Conservation (phyloP, 2,797 vertebrate genomes). For the Loris lydekkerianus region DNA sequence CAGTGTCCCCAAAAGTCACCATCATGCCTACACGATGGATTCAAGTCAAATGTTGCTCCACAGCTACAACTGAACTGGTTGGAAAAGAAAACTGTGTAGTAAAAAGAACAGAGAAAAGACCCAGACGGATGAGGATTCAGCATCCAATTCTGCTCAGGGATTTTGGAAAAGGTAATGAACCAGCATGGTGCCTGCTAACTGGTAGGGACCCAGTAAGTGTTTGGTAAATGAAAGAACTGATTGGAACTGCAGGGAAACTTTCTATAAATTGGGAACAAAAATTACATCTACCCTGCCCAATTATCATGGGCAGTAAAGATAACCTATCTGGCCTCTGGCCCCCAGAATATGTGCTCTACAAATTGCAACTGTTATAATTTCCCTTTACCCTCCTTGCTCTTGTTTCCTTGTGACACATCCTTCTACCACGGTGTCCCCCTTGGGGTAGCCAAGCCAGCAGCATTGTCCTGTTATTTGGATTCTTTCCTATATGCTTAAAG, state of each 20-base stretch:
- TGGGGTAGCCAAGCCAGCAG: background rate
- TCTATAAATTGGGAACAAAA: constrained; percentile 19
- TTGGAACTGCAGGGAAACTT: background rate
- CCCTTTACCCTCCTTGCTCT: constrained; percentile 31
- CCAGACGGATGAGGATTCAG: background rate
- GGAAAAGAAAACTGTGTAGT: background rate
- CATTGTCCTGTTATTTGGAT: background rate
- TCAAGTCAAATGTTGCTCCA: background rate
- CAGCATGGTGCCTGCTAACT: background rate
- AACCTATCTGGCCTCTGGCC: background rate
- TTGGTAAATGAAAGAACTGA: background rate
- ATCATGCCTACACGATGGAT: background rate
- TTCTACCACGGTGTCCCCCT: background rate
- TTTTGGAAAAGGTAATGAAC: background rate
- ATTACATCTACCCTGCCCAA: background rate
- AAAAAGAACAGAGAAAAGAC: background rate
- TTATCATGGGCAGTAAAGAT: background rate
- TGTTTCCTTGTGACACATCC: background rate
- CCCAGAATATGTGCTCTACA: background rate
- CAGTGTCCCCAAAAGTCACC: background rate
- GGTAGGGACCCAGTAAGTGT: background rate
- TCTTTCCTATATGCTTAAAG: background rate
- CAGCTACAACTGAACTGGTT: background rate
- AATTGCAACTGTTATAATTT: background rate
- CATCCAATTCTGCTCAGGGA: background rate